Evolutionary conservation across 1,140 invertebrate genomes (phyloP).

Genomic region (Aphelinus certus): DNA sequence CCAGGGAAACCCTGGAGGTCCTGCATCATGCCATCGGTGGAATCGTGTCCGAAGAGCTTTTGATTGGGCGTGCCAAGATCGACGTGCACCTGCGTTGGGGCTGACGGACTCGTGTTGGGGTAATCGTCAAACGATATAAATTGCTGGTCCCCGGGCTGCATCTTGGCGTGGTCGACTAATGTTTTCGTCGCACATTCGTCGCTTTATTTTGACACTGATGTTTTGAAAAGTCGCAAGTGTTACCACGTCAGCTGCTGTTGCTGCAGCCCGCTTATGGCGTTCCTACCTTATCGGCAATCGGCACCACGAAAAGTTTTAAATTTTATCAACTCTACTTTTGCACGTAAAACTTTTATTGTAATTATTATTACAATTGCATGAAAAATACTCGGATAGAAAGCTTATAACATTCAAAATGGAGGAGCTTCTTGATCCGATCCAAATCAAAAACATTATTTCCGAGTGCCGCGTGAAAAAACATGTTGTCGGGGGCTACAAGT

Average conservation of each 20-base stretch:
- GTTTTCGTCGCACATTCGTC: neutral
- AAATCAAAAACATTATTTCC: no score
- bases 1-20: constrained; percentile 52
- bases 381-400: no score
- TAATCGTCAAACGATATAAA: constrained; percentile 62
- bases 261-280: neutral
- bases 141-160: constrained; percentile 43
- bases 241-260: constrained; percentile 17
- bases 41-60: constrained; percentile 48
- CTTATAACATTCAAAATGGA: no score
- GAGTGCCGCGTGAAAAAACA: no score
- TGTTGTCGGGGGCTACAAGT: no score
- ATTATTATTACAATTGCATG: no score
- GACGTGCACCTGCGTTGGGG: constrained; percentile 52
- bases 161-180: neutral
- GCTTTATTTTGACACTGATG: constrained; percentile 13
- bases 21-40: constrained; percentile 53
- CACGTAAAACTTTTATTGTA: no score
- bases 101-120: constrained; percentile 47
- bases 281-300: constrained; percentile 13
- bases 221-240: constrained; percentile 10
- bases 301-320: neutral
- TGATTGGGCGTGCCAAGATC: constrained; percentile 54
- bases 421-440: no score
- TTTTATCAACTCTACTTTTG: no score